Evolutionary conservation across 2,113 vertebrate species (phyloP).

Genomic region (Xenopus laevis): DNA sequence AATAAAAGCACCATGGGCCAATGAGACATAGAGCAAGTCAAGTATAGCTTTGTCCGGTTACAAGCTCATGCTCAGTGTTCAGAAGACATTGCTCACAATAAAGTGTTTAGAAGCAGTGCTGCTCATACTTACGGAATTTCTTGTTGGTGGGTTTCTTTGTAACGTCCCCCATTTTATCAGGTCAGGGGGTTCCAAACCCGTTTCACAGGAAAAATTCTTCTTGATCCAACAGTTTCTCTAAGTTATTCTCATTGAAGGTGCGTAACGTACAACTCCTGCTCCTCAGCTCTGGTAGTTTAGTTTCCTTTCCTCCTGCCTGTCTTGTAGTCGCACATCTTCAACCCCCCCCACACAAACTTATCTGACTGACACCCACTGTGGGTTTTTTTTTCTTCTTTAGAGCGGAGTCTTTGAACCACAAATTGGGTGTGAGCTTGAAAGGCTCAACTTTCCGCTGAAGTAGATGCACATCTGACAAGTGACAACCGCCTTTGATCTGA

Average conservation of each 20-base stretch:
- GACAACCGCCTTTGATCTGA: no score
- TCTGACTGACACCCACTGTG: neutral
- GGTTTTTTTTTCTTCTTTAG: slow-evolving; percentile 1
- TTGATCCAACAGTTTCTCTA: no score
- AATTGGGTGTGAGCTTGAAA: neutral
- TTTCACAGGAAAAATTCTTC: no score
- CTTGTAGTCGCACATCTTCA: neutral
- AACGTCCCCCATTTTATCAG: slow-evolving; percentile 52
- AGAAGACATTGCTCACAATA: no score
- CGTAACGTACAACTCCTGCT: neutral
- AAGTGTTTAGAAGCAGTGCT: no score
- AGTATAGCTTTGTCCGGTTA: no score
- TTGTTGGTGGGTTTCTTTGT: slow-evolving; percentile 59
- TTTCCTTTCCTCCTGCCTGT: neutral
- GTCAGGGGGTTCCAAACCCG: no score
- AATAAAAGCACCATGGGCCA: no score
- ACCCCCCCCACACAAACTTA: slow-evolving; percentile 33
- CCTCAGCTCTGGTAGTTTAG: neutral
- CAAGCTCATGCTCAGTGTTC: no score
- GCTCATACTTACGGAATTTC: slow-evolving; percentile 68
- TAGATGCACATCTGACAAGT: no score
- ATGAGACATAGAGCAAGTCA: no score
- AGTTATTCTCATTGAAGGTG: no score
- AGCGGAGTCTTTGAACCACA: slow-evolving; percentile 12
- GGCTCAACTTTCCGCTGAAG: neutral